phyloP scores from a whole-genome alignment of 2,113 vertebrate species.

The Blennius ocellaris region DNA sequence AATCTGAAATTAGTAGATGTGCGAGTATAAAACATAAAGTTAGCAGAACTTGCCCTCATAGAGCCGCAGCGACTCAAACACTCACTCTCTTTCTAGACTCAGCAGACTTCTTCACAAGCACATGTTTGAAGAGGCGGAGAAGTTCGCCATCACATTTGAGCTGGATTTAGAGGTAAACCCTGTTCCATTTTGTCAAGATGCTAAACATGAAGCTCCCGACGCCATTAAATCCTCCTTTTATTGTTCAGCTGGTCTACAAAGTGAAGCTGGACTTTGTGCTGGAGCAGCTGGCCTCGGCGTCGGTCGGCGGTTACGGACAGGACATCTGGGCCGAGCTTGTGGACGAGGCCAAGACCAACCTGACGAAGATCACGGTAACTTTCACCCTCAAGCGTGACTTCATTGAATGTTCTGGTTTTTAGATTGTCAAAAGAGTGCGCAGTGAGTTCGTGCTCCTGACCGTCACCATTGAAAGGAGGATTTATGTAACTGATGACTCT shows the following conservation, averaged over 20 bases:
- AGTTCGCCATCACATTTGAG: conserved; percentile 93
- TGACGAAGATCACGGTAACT: conserved; percentile 92
- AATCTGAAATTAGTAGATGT: too few species aligned
- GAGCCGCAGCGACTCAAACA: too few species aligned
- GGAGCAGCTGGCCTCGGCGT: conserved; percentile 90
- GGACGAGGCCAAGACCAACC: conserved; percentile 89
- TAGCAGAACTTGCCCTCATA: too few species aligned
- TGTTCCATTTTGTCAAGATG: too few species aligned
- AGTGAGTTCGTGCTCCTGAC: too few species aligned
- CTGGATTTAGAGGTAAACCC: conserved; percentile 91
- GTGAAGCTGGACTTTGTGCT: conserved; percentile 92
- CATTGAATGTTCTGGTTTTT: too few species aligned
- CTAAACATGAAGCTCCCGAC: too few species aligned
- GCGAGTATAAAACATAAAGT: too few species aligned
- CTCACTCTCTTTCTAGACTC: conserved; percentile 78
- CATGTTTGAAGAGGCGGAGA: conserved; percentile 95
- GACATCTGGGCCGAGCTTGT: conserved; percentile 85
- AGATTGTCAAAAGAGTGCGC: too few species aligned
- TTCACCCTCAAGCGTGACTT: background rate
- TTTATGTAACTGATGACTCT: too few species aligned
- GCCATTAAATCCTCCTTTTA: conserved; percentile 5
- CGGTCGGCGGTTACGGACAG: conserved; percentile 73
- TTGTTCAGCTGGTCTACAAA: conserved; percentile 92
- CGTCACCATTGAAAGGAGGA: too few species aligned
- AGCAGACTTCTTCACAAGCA: conserved; percentile 95